phyloP scores from a whole-genome alignment of 1,140 invertebrate species.

The Monochamus saltuarius region DNA sequence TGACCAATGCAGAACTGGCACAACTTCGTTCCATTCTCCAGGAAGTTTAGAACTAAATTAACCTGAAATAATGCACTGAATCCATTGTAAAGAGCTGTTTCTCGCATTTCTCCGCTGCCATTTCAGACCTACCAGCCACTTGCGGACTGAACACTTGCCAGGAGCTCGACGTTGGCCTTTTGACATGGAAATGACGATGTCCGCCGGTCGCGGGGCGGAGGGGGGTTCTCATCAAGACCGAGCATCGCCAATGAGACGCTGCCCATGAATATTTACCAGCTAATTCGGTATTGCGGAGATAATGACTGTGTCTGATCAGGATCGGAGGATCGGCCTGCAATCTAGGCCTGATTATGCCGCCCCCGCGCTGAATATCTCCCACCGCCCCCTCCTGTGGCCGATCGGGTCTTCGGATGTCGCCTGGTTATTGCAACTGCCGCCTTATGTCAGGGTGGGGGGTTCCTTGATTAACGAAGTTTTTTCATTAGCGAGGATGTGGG shows the following conservation, averaged over 20 bases:
- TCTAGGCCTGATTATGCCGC: slow-evolving; percentile 38
- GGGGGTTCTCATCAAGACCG: slow-evolving; percentile 32
- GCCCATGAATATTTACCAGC: slow-evolving; percentile 43
- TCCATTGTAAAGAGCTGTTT: no score
- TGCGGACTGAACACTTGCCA: no score
- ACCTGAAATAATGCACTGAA: no score
- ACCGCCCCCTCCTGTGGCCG: slow-evolving; percentile 13
- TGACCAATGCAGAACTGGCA: no score
- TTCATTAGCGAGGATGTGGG: not conserved
- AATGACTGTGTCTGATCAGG: slow-evolving; percentile 38
- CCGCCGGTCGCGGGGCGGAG: slow-evolving; percentile 14
- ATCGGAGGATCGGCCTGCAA: slow-evolving; percentile 31
- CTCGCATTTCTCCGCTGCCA: no score
- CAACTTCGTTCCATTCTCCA: no score
- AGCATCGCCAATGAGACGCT: slow-evolving; percentile 29
- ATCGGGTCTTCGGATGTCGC: slow-evolving; percentile 11
- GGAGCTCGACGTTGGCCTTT: slow-evolving; percentile 11
- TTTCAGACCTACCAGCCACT: no score
- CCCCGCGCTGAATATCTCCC: slow-evolving; percentile 20
- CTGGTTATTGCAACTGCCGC: slow-evolving; percentile 11
- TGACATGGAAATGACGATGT: slow-evolving; percentile 25
- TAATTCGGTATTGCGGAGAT: slow-evolving; percentile 42
- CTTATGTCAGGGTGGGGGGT: slow-evolving; percentile 4
- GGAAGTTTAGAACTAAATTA: no score
- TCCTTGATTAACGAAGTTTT: slow-evolving; percentile 9